Conservation (phyloP, 2,797 vertebrate species). For the Leptodactylus fallax region DNA sequence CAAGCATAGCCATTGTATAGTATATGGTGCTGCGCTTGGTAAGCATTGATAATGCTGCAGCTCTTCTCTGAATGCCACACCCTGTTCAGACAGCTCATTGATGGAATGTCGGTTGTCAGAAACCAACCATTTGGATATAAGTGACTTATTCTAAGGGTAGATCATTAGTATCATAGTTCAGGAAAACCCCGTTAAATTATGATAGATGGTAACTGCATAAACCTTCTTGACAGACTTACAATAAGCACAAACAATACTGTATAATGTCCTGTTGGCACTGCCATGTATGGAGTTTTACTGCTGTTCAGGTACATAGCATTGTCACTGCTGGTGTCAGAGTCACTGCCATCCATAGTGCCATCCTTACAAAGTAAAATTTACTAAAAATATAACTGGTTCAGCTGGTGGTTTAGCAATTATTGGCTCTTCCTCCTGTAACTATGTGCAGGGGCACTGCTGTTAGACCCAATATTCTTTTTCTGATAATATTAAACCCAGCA, state of each 20-base stretch:
- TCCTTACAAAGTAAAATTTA: constrained; percentile 9
- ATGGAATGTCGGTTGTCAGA: no score
- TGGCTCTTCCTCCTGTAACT: constrained; percentile 22
- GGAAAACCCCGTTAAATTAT: no score
- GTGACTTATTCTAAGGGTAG: no score
- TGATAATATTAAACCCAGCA: constrained; percentile 54
- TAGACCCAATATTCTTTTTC: constrained; percentile 44
- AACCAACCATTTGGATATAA: no score
- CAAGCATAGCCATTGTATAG: no score
- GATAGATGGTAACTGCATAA: background rate
- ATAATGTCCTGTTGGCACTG: background rate
- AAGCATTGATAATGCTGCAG: no score
- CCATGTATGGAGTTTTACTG: background rate
- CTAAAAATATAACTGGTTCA: constrained; percentile 37
- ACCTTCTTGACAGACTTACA: background rate
- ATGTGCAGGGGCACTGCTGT: constrained; percentile 3
- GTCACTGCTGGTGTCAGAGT: background rate
- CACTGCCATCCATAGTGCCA: background rate
- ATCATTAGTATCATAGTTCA: no score
- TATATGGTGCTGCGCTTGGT: no score
- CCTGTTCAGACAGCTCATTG: no score
- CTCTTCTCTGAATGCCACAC: no score
- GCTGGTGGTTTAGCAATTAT: constrained; percentile 46
- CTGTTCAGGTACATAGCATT: background rate
- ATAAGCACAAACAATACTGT: background rate